phyloP scores from a whole-genome alignment of 2,113 vertebrate genomes.

The Nanorana parkeri region DNA sequence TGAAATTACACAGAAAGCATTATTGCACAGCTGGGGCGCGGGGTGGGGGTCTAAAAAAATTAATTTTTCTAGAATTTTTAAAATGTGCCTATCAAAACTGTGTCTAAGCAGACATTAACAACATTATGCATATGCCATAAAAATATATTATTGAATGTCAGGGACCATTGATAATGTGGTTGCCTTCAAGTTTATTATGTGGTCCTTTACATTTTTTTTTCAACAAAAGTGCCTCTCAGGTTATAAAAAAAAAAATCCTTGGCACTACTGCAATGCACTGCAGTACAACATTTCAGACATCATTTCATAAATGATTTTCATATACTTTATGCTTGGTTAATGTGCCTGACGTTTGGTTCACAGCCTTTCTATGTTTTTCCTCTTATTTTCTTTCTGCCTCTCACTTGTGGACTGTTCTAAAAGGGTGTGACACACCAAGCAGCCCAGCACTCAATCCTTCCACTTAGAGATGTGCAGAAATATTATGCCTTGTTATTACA shows the following conservation, averaged over 20 bases:
- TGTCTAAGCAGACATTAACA: too few species aligned
- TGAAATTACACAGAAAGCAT: too few species aligned
- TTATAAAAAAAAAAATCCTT: constrained; percentile 14
- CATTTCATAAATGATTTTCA: constrained; percentile 31
- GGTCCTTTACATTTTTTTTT: neutral
- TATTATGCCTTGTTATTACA: constrained; percentile 53
- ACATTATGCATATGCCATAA: too few species aligned
- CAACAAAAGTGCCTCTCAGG: neutral
- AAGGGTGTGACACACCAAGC: constrained; percentile 52
- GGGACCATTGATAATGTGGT: too few species aligned
- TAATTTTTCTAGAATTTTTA: too few species aligned
- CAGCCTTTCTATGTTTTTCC: constrained; percentile 41
- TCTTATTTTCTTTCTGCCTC: constrained; percentile 40
- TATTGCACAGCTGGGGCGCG: too few species aligned
- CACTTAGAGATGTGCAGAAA: constrained; percentile 57
- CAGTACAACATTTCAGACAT: neutral
- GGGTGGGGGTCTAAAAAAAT: too few species aligned
- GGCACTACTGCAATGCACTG: neutral
- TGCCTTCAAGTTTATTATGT: neutral
- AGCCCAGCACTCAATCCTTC: constrained; percentile 52
- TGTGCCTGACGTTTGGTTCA: constrained; percentile 17
- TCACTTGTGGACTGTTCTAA: constrained; percentile 40
- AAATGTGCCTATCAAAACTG: too few species aligned
- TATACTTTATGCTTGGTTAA: constrained; percentile 6
- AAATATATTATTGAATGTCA: too few species aligned